Evolutionary conservation across 2,797 vertebrate genomes (phyloP), one percentile per base, ranked within the genome.

Genomic region (Antennarius maculatus): DNA sequence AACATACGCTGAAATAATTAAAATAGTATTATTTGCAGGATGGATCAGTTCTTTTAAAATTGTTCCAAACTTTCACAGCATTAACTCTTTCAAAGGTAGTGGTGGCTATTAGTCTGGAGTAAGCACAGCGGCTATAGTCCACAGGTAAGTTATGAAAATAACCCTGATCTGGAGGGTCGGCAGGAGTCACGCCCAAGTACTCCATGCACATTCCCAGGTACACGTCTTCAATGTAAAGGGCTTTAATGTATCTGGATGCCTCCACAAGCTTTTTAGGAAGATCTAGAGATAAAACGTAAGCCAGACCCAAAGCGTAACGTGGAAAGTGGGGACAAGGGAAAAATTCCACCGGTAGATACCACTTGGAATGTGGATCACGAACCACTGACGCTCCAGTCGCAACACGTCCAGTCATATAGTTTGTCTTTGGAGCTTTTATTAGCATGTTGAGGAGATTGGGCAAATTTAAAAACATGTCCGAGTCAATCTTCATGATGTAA

Each of bases 171-270:
- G 8, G 81, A 6, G 91, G 54, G 46, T 79, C 0, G 0, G 74
- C 87, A 7, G 74, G 71, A 0, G 0, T 0, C 9, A 94, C 28
- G 0, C 76, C 73, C 63, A 94, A 0, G 3, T 83, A 51, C 1
- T 60, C 14, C 77, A 94, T 80, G 39, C 92, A 93, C 23, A 94
- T 5, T 0, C 93, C 95, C 47, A 94, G 27, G 60, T 89, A 93
- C 0, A 69, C 83, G 0, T 95, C 94, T 34, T 95, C 94, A 56
- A 95, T 92, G 82, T 90, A 91, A 14, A 93, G 0, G 3, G 88
- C 60, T 4, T 61, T 85, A 13, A 94, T 39, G 0, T 57, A 46
- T 1, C 86, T 84, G 1, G 90, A 90, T 0, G 70, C 80, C 2
- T 23, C 29, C 16, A 90, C 63, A 0, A 93, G 69, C 34, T 82